Evolutionary conservation across 2,113 vertebrate species (phyloP), one percentile per base, ranked within the genome.

Genomic region (Rhabdomys dilectus): DNA sequence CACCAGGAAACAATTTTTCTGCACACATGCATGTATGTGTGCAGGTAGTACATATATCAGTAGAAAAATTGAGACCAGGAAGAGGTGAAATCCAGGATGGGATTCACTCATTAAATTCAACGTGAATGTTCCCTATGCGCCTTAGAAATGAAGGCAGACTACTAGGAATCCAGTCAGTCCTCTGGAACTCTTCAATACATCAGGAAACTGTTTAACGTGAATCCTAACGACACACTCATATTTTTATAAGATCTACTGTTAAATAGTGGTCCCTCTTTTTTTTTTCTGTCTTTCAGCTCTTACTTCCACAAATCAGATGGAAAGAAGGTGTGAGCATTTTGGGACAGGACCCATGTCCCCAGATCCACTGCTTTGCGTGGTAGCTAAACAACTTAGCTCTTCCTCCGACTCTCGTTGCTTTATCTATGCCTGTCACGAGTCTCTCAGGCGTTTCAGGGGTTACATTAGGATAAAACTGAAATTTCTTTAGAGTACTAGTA

Each of bases 401-500:
- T 89, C 68, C 76, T 95, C 39, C 66, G 34, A 22, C n/a, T 89
- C 91, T 73, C 51, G 70, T 88, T 86, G 96, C 87, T 89, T 60
- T 51, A 60, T 92, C 22, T 89, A 56, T 39, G 8, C 2, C 19
- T 75, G 16, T 10, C 29, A 78, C 94, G 70, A 45, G 68, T 75
- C 13, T 70, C 36, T 70, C 17, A 75, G 53, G 6, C 73, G 89
- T 66, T 92, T 92, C 68, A 62, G 89, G 95, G 87, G 39, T 73
- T 91, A 73, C 24, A 15, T 70, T 89, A 87, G 24, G 62, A 89
- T 89, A 96, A 95, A 93, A 96, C 88, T 26, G 34, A 77, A 77
- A 93, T 86, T 48, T 91, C 60, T 91, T 81, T 91, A 89, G 62
- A 92, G 94, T 96, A 86, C n/a, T 64, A 24, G 53, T 60, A 81